Percentiles rank a stretch among this genome's conserved stretches.
These are phyloP conservation scores for Neodiprion lecontei DNA, from an alignment of 1,140 invertebrate genomes.

Conservation along the genomic window DNA sequence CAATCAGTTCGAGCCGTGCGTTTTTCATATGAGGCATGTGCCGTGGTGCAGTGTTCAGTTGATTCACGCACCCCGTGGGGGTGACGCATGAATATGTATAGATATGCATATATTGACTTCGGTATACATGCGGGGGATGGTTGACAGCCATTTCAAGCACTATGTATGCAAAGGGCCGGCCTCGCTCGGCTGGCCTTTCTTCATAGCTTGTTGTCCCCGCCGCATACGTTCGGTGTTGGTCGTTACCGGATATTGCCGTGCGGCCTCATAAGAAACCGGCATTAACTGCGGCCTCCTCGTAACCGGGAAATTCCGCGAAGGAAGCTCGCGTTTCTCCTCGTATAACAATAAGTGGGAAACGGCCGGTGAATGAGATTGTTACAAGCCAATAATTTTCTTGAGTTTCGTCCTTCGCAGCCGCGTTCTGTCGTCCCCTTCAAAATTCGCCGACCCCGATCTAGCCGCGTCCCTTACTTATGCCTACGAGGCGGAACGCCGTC, in stretches of 20 bases:
- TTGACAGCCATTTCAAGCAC: background rate
- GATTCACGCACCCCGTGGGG: too few relatives aligned
- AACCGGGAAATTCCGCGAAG: background rate
- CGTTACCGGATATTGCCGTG: background rate
- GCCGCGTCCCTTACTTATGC: background rate
- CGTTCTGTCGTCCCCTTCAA: background rate
- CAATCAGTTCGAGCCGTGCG: too few relatives aligned
- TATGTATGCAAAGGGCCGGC: background rate
- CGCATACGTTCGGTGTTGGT: background rate
- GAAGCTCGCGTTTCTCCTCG: background rate
- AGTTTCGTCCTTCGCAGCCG: background rate
- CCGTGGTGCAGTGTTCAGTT: too few relatives aligned
- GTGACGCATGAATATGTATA: too few relatives aligned
- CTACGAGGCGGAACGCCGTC: too few relatives aligned
- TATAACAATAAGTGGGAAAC: background rate
- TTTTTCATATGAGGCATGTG: too few relatives aligned
- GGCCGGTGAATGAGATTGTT: background rate
- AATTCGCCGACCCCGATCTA: background rate
- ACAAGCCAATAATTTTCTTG: background rate
- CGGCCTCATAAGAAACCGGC: background rate
- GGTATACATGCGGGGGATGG: background rate
- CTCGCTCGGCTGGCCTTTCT: background rate
- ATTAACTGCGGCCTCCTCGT: background rate
- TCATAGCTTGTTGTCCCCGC: background rate
- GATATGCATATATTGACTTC: too few relatives aligned